Evolutionary conservation across 2,797 vertebrate genomes (phyloP).

Genomic region (Pangasius sanitwongsei): DNA sequence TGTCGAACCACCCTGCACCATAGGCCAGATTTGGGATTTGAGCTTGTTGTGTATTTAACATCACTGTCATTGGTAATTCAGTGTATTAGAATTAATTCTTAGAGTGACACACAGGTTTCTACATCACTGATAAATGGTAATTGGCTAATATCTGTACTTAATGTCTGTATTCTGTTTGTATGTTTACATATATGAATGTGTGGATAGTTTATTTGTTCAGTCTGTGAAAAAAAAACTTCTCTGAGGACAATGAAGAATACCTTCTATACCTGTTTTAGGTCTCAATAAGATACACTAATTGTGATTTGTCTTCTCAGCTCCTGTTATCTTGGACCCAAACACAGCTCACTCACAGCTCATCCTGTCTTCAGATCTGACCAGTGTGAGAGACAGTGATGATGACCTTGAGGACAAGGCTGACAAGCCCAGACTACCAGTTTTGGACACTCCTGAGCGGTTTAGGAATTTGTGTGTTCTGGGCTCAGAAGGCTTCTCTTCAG

Average conservation of each 20-base stretch:
- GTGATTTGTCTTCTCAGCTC: slow-evolving; percentile 28
- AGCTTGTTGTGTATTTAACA: neutral
- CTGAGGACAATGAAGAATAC: neutral
- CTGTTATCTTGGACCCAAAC: slow-evolving; percentile 52
- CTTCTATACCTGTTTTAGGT: neutral
- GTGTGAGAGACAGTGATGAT: slow-evolving; percentile 34
- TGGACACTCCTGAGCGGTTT: slow-evolving; percentile 42
- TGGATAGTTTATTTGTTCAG: neutral
- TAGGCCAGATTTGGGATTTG: neutral
- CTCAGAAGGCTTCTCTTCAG: slow-evolving; percentile 49
- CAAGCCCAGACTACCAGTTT: neutral
- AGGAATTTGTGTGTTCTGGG: slow-evolving; percentile 44
- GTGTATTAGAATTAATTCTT: neutral
- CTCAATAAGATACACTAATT: neutral
- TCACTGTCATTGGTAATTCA: no score
- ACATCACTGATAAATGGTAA: neutral
- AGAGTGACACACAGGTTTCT: neutral
- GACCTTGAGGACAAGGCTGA: slow-evolving; percentile 3
- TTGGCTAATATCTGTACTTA: neutral
- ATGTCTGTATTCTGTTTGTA: neutral
- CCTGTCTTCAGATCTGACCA: slow-evolving; percentile 52
- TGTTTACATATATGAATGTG: neutral
- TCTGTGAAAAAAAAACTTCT: neutral
- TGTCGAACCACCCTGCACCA: neutral
- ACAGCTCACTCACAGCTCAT: slow-evolving; percentile 42